phyloP scores from a whole-genome alignment of 2,888 invertebrate species.

The Acronicta alni region DNA sequence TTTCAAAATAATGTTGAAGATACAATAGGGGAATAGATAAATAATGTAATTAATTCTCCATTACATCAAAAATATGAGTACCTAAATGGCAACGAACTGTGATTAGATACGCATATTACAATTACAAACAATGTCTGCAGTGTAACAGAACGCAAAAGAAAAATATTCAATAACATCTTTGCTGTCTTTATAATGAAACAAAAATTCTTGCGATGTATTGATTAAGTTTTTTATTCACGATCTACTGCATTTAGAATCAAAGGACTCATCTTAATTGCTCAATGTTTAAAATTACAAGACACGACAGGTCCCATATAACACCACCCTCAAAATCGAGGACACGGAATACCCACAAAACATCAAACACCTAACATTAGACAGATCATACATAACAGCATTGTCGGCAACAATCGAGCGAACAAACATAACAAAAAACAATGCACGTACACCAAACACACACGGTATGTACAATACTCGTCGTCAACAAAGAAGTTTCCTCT shows the following conservation, averaged over 20 bases:
- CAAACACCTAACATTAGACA: slow-evolving; percentile 63
- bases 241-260: too few species aligned
- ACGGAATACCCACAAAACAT: slow-evolving; percentile 42
- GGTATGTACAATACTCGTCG: slow-evolving; percentile 79
- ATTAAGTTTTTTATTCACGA: too few species aligned
- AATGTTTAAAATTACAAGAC: neutral
- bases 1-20: slow-evolving; percentile 3
- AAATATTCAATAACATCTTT: too few species aligned
- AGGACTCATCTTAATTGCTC: neutral
- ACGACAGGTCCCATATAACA: neutral
- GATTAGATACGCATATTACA: too few species aligned
- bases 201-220: too few species aligned
- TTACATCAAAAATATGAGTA: too few species aligned
- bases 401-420: slow-evolving; percentile 81
- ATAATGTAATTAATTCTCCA: too few species aligned
- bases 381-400: slow-evolving; percentile 69
- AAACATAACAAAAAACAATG: slow-evolving; percentile 75
- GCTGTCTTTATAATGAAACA: too few species aligned
- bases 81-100: too few species aligned
- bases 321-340: slow-evolving; percentile 39
- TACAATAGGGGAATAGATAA: too few species aligned
- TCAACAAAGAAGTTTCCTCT: slow-evolving; percentile 86
- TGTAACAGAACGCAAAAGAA: too few species aligned
- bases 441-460: slow-evolving; percentile 81
- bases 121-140: too few species aligned